Percentiles rank a stretch among this genome's conserved stretches.
Evolutionary conservation across 37 sponge, comb jelly and placozoan genomes (phyloP).

Genomic region (Chondrosia reniformis): DNA sequence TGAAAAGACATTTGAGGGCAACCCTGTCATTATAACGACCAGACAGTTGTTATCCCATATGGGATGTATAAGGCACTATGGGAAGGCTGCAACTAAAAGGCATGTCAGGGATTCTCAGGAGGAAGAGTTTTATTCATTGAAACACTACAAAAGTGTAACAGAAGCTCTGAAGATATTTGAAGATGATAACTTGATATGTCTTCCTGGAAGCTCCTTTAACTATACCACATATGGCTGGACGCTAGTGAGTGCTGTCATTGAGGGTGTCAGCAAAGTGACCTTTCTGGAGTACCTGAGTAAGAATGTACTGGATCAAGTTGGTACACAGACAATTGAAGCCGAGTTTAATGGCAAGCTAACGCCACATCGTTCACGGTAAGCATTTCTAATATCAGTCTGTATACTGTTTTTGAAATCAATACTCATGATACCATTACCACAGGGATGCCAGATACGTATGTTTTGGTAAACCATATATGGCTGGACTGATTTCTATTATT

Average conservation of each 20-base stretch:
- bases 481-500: too few species aligned
- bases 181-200: slow-evolving; percentile 54
- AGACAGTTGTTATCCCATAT: slow-evolving; percentile 72
- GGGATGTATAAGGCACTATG: slow-evolving; percentile 76
- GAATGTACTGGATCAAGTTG: slow-evolving; percentile 46
- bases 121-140: slow-evolving; percentile 49
- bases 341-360: slow-evolving; percentile 53
- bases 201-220: slow-evolving; percentile 62
- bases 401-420: too few species aligned
- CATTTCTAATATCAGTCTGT: too few species aligned
- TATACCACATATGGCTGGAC: slow-evolving; percentile 91
- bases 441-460: too few species aligned
- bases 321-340: slow-evolving; percentile 38
- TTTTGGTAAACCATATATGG: too few species aligned
- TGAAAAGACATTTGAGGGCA: slow-evolving; percentile 53
- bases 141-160: slow-evolving; percentile 41
- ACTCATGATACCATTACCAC: too few species aligned
- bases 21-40: slow-evolving; percentile 60
- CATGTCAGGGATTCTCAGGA: slow-evolving; percentile 2
- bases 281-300: slow-evolving; percentile 62
- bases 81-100: background rate
- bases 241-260: slow-evolving; percentile 82
- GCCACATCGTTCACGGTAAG: slow-evolving; percentile 58
- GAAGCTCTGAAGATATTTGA: slow-evolving; percentile 70
- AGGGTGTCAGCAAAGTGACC: slow-evolving; percentile 48